Evolutionary conservation across 2,888 invertebrate genomes (phyloP), one percentile per base, ranked within the genome.

Genomic region (Acanthoscelides obtectus): DNA sequence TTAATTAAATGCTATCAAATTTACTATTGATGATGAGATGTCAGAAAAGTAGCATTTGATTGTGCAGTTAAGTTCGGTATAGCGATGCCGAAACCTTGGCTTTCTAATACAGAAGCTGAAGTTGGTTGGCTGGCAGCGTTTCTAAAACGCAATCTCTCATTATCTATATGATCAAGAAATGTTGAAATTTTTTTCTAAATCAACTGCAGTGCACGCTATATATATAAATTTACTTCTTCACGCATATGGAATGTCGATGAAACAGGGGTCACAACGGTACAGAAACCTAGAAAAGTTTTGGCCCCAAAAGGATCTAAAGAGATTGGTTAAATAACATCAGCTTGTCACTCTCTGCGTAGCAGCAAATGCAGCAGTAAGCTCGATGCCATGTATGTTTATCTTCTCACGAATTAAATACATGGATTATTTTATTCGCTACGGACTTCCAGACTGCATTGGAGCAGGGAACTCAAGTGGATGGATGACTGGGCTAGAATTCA

Each of bases 191-290:
- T 12, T 63, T 63, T 19, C 19, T 63, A 12, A 19, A 63, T 12
- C 8, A 12, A 63, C 19, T 12, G 8, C 63, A 63, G 19, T 19
- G 63, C 8, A 8, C 19, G 8, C 63, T 66, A 20, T 17, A 66
- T 21, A 22, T 66, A 66, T 22, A 20, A 66, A 21, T 66, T 66
- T 19, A 5, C 20, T 21, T 22, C 2, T 5, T 22, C 20, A 66
- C 20, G 66, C 66, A 66, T 66, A 66, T 66, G 22, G 21, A 66
- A 66, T 22, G 20, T 66, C 8, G 66, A 66, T 66, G 66, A 66
- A 19, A 66, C 66, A 17, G 66, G 66, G 5, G 20, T 66, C 8
- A 66, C 66, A 6, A 66, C 66, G 20, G 66, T 22, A 17, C 66
- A 20, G 22, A 66, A 21, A 66, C 45, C 45, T 45, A 45, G 45